A percentile compares a stretch with the other conserved stretches of the same genome.
Conservation (phyloP, 1,140 invertebrate genomes). For the Apis dorsata region DNA sequence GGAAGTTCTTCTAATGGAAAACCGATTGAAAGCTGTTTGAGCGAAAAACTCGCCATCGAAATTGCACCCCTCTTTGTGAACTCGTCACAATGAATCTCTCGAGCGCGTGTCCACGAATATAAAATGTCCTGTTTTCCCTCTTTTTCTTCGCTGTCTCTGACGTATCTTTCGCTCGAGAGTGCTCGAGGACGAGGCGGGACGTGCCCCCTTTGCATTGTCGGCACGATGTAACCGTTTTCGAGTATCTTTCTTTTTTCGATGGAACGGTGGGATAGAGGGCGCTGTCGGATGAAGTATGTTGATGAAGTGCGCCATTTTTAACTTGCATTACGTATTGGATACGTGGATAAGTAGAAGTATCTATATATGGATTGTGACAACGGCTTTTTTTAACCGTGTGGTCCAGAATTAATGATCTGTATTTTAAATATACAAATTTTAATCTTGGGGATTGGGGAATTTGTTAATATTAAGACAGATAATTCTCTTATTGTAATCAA, state of each 20-base stretch:
- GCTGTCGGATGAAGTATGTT: too few relatives aligned
- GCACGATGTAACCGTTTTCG: conserved; percentile 10
- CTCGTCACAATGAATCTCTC: conserved; percentile 49
- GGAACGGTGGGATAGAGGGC: not conserved
- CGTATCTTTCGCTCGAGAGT: conserved; percentile 21
- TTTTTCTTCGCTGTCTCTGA: conserved; percentile 1
- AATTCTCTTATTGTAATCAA: too few relatives aligned
- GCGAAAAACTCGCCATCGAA: conserved; percentile 54
- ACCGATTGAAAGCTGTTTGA: conserved; percentile 76
- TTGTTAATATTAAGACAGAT: too few relatives aligned
- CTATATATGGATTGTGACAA: too few relatives aligned
- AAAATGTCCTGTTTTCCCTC: conserved; percentile 48
- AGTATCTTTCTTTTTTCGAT: not conserved
- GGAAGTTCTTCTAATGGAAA: conserved; percentile 62
- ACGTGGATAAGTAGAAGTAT: too few relatives aligned
- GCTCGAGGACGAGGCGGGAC: not conserved
- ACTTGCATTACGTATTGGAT: too few relatives aligned
- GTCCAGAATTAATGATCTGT: too few relatives aligned
- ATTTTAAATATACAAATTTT: too few relatives aligned
- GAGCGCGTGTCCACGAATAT: conserved; percentile 56
- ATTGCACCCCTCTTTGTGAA: conserved; percentile 43
- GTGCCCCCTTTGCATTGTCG: conserved; percentile 2
- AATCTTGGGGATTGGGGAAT: too few relatives aligned
- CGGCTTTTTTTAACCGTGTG: too few relatives aligned
- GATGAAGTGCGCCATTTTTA: too few relatives aligned